These are phyloP conservation scores for Ceyx margarethae DNA, from an alignment of 2,113 vertebrate species.

Conservation along the genomic window DNA sequence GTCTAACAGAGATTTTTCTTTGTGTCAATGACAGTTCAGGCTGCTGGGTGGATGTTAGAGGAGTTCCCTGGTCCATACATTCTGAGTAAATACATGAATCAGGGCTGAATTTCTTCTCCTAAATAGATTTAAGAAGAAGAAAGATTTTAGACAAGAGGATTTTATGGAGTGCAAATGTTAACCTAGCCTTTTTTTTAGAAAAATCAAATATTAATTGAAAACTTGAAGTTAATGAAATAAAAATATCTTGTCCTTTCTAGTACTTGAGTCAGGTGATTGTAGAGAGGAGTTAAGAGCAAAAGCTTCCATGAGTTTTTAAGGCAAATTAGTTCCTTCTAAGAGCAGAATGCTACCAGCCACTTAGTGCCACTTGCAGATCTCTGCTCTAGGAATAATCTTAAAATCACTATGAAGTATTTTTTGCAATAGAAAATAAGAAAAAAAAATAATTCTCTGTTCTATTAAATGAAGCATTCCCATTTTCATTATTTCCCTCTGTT, in stretches of 20 bases:
- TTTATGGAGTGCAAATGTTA: neutral
- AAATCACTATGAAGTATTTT: neutral
- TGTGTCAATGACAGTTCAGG: neutral
- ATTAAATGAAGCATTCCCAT: neutral
- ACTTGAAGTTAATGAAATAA: too few species aligned
- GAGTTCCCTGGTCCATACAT: neutral
- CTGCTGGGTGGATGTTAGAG: neutral
- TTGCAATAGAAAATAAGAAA: neutral
- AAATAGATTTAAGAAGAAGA: too few species aligned
- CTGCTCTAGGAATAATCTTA: neutral
- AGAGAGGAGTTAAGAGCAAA: neutral
- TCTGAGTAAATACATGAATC: neutral
- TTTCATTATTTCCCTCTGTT: neutral
- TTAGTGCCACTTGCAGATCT: neutral
- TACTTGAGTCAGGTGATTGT: neutral
- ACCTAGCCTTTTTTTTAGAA: neutral
- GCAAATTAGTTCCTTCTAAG: neutral
- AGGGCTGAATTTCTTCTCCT: neutral
- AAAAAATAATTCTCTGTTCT: too few species aligned
- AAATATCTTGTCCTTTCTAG: neutral
- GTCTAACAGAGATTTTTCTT: neutral
- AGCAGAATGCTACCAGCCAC: neutral
- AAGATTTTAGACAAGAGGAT: neutral
- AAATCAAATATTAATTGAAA: too few species aligned
- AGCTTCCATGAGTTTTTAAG: neutral